Conservation (phyloP, 2,797 vertebrate species). For the Gorsachius magnificus region DNA sequence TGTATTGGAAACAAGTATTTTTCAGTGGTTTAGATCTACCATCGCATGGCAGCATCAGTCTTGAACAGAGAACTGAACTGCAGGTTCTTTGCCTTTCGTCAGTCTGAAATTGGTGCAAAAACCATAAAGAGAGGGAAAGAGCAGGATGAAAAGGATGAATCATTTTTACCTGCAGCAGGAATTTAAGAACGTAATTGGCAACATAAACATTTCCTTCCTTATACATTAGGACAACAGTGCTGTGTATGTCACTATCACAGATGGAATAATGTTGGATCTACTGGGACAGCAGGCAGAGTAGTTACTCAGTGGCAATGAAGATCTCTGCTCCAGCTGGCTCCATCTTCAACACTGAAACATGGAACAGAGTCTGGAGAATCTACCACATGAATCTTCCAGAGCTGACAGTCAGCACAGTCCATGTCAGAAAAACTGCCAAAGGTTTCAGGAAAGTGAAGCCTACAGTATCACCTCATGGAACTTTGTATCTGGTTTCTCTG, state of each 20-base stretch:
- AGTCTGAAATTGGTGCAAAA: not conserved
- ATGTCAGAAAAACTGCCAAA: not conserved
- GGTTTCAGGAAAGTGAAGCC: not conserved
- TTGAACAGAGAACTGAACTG: not conserved
- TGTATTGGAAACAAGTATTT: not conserved
- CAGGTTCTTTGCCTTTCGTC: not conserved
- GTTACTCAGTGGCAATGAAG: not conserved
- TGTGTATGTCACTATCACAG: not conserved
- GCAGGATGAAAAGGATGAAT: not conserved
- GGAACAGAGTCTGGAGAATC: not conserved
- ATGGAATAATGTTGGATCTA: not conserved
- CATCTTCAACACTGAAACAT: not conserved
- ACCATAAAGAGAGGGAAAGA: not conserved
- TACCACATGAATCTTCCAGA: not conserved
- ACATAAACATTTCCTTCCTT: not conserved
- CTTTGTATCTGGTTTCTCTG: not conserved
- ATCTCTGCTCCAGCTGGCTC: not conserved
- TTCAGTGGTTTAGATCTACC: not conserved
- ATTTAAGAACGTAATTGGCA: not conserved
- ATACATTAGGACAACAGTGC: not conserved
- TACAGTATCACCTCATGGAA: not conserved
- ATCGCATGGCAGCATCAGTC: not conserved
- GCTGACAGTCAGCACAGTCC: fast-evolving
- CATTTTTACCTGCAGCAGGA: not conserved
- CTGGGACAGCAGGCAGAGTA: not conserved